These are phyloP conservation scores for Hippopotamus amphibius DNA, from an alignment of 2,113 vertebrate genomes.

Conservation along the genomic window DNA sequence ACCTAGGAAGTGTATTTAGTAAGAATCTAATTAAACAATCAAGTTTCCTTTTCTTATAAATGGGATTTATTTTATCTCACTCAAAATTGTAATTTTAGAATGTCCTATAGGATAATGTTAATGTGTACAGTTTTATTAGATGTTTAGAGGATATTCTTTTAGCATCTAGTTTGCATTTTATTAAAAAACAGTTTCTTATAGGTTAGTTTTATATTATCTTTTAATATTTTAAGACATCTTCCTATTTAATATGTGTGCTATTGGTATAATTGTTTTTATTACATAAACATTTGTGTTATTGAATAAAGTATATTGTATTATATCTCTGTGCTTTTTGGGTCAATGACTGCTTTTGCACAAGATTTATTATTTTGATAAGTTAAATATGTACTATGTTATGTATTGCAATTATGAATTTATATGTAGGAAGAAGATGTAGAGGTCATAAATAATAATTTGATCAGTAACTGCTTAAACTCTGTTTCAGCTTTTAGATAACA, in stretches of 20 bases:
- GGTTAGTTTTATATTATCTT: slow-evolving; percentile 60
- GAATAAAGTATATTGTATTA: slow-evolving; percentile 76
- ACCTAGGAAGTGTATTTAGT: slow-evolving; percentile 54
- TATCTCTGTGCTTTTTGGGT: slow-evolving; percentile 62
- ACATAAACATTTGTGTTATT: slow-evolving; percentile 57
- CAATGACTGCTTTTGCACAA: slow-evolving; percentile 61
- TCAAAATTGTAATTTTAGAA: slow-evolving; percentile 50
- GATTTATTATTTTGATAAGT: slow-evolving; percentile 34
- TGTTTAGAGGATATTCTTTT: slow-evolving; percentile 54
- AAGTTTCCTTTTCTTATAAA: slow-evolving; percentile 61
- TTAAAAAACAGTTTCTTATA: slow-evolving; percentile 29
- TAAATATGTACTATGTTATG: not conserved
- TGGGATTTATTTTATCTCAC: slow-evolving; percentile 50
- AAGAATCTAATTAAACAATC: slow-evolving; percentile 43
- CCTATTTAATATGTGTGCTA: slow-evolving; percentile 61
- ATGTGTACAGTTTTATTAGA: slow-evolving; percentile 58
- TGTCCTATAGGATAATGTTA: slow-evolving; percentile 37
- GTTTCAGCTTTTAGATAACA: not conserved
- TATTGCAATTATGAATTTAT: slow-evolving; percentile 12
- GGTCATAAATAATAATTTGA: not conserved
- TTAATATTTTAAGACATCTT: slow-evolving; percentile 59
- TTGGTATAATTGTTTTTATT: slow-evolving; percentile 65
- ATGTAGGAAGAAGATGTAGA: slow-evolving; percentile 13
- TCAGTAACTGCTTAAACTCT: slow-evolving; percentile 19
- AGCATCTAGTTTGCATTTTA: slow-evolving; percentile 60